phyloP scores from a whole-genome alignment of 2,113 vertebrate genomes.

The Notechis scutatus region DNA sequence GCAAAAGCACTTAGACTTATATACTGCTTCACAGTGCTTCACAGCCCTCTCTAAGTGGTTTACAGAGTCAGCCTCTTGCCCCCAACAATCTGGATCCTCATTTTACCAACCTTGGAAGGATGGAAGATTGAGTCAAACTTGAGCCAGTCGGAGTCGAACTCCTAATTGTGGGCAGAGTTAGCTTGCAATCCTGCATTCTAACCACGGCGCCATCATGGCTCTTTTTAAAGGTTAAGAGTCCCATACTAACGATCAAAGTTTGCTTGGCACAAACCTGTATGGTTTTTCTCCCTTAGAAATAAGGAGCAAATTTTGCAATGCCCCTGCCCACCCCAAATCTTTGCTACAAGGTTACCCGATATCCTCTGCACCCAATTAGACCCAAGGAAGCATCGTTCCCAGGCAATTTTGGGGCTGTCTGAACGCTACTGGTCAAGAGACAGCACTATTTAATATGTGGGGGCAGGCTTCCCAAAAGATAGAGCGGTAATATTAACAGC shows the following conservation, averaged over 20 bases:
- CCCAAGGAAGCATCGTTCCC: background rate
- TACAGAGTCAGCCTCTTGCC: too few relatives aligned
- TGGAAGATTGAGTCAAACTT: background rate
- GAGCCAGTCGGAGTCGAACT: background rate
- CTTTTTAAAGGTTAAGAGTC: background rate
- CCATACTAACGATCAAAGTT: background rate
- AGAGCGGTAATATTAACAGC: slow-evolving; percentile 42
- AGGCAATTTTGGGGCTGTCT: background rate
- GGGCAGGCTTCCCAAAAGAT: slow-evolving; percentile 44
- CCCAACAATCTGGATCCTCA: too few relatives aligned
- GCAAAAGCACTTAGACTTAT: too few relatives aligned
- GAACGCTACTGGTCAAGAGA: background rate
- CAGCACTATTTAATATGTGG: slow-evolving; percentile 31
- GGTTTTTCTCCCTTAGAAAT: background rate
- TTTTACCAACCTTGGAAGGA: background rate
- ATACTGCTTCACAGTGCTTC: too few relatives aligned
- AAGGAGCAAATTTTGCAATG: background rate
- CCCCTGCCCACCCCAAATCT: too few relatives aligned
- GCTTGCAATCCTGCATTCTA: background rate
- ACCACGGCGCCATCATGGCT: too few relatives aligned
- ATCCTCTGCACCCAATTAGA: background rate
- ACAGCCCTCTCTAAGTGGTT: too few relatives aligned
- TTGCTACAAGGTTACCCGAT: background rate
- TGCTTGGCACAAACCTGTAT: background rate
- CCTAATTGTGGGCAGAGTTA: background rate